Evolutionary conservation across 1,140 invertebrate species (phyloP).

Genomic region (Phenacoccus solenopsis): DNA sequence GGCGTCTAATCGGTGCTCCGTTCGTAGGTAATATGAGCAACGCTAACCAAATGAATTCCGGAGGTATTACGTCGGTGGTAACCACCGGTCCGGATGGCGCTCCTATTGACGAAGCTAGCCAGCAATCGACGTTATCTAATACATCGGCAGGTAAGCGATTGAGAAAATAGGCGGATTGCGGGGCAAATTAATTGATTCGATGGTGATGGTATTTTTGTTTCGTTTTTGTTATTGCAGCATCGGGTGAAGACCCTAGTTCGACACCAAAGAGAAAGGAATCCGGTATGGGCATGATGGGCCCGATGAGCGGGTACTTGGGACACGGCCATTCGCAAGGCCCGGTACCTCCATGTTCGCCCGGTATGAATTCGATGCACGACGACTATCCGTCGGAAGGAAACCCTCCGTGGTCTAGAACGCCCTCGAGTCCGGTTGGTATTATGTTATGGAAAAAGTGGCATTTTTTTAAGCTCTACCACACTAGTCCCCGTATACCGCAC

Average conservation of each 20-base stretch:
- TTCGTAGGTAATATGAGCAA: conserved; percentile 30
- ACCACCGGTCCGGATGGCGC: conserved; percentile 77
- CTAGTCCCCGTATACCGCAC: too few relatives aligned
- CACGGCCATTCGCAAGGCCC: conserved; percentile 41
- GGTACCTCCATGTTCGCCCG: conserved; percentile 57
- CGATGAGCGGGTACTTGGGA: conserved; percentile 23
- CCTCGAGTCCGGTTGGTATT: conserved; percentile 79
- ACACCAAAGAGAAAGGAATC: conserved; percentile 38
- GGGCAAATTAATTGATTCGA: too few relatives aligned
- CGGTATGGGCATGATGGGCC: conserved; percentile 3
- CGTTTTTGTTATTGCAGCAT: conserved; percentile 42
- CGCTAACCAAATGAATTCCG: conserved; percentile 35
- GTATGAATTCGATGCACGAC: conserved; percentile 72
- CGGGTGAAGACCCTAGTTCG: conserved; percentile 67
- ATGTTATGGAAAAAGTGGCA: too few relatives aligned
- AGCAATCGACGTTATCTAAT: conserved; percentile 82
- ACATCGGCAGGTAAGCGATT: conserved; percentile 50
- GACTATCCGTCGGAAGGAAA: conserved; percentile 57
- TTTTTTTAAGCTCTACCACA: too few relatives aligned
- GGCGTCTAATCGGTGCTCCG: background rate
- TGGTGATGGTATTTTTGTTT: background rate
- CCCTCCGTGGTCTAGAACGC: conserved; percentile 74
- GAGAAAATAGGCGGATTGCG: too few relatives aligned
- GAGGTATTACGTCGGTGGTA: conserved; percentile 67
- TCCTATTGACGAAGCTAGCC: conserved; percentile 74